Evolutionary conservation across 2,797 vertebrate genomes (phyloP), one percentile per base, ranked within the genome.

Genomic region (Lutra lutra): DNA sequence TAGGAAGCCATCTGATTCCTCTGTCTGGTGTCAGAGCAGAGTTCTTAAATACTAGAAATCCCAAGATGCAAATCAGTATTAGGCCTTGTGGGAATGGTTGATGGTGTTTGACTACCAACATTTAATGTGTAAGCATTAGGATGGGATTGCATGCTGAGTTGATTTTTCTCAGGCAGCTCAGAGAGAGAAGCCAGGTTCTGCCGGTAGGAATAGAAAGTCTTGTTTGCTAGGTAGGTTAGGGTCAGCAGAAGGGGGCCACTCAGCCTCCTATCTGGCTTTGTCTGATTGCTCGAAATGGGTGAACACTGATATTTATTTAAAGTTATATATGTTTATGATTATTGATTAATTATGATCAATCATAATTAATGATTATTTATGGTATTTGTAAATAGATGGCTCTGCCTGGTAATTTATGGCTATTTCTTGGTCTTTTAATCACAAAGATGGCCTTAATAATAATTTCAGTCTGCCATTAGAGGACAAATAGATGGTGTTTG

Each of bases 401-500:
- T 95, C 92, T 91, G 51, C 48, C 58, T 64, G 77, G 82, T 96
- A 95, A 98, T 98, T 98, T 97, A 97, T 97, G 94, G 35, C n/a
- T 56, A 46, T 88, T 91, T 95, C 92, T 77, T 80, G 62, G 91
- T 86, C 85, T 96, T 97, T 97, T 96, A 97, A 98, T 98, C 94
- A 96, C 75, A 97, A 92, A 96, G 89, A 98, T 91, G 64, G 92
- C 88, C 94, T 97, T 97, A 94, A 83, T 92, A 96, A 97, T 97
- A 94, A 98, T 98, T 97, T 96, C 51, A 38, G 32, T 80, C 91
- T 98, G 97, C 97, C 94, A 72, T 40, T 68, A 40, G 89, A 95
- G 84, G 91, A 94, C 86, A 96, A 97, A 97, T 95, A 88, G 82
- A 91, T 97, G 96, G 85, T 85, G 86, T 94, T 97, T 96, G 89